Conservation (phyloP, 2,888 invertebrate species). For the Magallana nippona region DNA sequence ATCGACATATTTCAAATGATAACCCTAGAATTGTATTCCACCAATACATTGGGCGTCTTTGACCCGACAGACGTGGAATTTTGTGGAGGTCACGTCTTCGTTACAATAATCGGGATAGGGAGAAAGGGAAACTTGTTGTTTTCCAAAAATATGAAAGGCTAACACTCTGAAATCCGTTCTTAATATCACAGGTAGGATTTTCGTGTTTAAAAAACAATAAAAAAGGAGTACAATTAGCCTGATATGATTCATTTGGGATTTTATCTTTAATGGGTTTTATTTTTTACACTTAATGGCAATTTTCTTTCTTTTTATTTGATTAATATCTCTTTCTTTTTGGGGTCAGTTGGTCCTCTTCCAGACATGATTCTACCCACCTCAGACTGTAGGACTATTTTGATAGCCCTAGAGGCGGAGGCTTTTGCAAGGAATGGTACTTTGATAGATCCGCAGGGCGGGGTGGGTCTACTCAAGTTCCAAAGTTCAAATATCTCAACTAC, state of each 20-base stretch:
- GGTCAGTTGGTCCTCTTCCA: slow-evolving; percentile 63
- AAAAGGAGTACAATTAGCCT: too few species aligned
- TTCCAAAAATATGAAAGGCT: slow-evolving; percentile 51
- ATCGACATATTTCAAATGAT: slow-evolving; percentile 60
- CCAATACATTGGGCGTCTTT: slow-evolving; percentile 42
- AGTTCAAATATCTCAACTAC: not conserved
- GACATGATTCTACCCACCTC: slow-evolving; percentile 64
- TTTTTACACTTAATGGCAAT: too few species aligned
- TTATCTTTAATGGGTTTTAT: too few species aligned
- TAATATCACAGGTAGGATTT: slow-evolving; percentile 52
- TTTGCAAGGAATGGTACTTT: slow-evolving; percentile 49
- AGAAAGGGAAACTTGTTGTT: slow-evolving; percentile 58
- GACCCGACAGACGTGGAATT: slow-evolving; percentile 69
- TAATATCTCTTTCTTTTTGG: too few species aligned
- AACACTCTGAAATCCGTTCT: slow-evolving; percentile 48
- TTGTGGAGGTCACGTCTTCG: slow-evolving; percentile 65
- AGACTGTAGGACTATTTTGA: slow-evolving; percentile 61
- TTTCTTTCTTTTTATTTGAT: too few species aligned
- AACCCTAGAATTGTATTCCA: slow-evolving; percentile 52
- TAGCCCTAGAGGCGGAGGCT: slow-evolving; percentile 68
- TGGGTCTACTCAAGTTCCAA: slow-evolving; percentile 59
- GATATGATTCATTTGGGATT: too few species aligned
- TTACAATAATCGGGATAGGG: slow-evolving; percentile 54
- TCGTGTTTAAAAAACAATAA: too few species aligned
- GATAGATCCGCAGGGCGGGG: slow-evolving; percentile 64